Conservation (phyloP, 2,113 vertebrate species). For the Ploceus nigricollis region DNA sequence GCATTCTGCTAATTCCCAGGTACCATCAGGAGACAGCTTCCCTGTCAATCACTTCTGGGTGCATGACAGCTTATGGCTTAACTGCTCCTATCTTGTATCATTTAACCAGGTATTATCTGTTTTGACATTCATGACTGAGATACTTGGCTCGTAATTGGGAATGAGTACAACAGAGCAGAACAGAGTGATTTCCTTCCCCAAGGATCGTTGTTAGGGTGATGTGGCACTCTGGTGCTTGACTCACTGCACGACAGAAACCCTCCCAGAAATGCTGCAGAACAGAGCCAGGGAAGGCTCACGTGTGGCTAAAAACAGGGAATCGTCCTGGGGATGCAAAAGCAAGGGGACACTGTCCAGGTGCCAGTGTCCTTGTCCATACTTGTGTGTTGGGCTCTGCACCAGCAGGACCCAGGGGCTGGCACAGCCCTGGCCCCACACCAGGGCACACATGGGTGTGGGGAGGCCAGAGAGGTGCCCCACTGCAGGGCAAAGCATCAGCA, state of each 20-base stretch:
- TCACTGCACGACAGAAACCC: neutral
- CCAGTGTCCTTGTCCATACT: neutral
- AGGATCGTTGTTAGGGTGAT: neutral
- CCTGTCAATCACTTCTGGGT: slow-evolving; percentile 33
- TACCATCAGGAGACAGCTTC: slow-evolving; percentile 11
- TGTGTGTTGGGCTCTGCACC: rapidly evolving
- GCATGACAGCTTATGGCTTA: slow-evolving; percentile 51
- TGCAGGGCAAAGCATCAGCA: neutral
- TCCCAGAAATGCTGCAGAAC: neutral
- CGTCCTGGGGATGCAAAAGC: neutral
- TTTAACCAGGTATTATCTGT: slow-evolving; percentile 51
- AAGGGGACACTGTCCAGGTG: neutral
- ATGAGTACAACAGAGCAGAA: slow-evolving; percentile 38
- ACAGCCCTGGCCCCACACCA: rapidly evolving
- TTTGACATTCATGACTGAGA: slow-evolving; percentile 59
- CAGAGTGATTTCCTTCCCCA: slow-evolving; percentile 21
- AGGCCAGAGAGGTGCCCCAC: neutral
- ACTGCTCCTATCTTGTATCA: slow-evolving; percentile 27
- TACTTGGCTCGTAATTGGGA: slow-evolving; percentile 17
- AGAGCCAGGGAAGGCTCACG: neutral
- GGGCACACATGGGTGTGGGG: rapidly evolving
- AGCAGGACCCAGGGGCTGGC: neutral
- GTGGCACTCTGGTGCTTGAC: neutral
- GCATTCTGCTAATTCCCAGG: slow-evolving; percentile 26
- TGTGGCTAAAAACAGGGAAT: rapidly evolving